A percentile compares a stretch with the other conserved stretches of the same genome.
Conservation (phyloP, 2,113 vertebrate species). For the Podarcis raffonei region DNA sequence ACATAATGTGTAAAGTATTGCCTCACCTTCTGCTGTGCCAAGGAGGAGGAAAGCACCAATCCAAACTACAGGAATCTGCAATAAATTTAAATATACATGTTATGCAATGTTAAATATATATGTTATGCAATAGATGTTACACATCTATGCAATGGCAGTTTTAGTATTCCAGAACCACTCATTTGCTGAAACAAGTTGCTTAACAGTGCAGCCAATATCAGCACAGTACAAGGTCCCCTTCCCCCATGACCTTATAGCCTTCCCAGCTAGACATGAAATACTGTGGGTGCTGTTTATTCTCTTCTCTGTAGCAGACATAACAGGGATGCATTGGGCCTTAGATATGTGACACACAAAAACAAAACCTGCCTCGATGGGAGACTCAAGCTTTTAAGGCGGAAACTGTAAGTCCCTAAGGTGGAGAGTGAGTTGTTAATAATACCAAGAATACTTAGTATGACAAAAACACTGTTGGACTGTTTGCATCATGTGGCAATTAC, state of each 20-base stretch:
- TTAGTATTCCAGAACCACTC: not conserved
- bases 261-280: not conserved
- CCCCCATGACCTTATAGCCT: not conserved
- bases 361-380: too few relatives aligned
- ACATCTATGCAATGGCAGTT: not conserved
- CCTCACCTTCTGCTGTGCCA: constrained; percentile 22
- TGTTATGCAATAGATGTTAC: not conserved
- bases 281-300: not conserved
- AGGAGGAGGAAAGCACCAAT: not conserved
- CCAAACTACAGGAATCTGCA: constrained; percentile 10
- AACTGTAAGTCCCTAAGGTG: too few relatives aligned
- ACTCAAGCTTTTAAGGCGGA: too few relatives aligned
- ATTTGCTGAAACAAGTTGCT: not conserved
- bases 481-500: too few relatives aligned
- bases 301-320: not conserved
- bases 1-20: not conserved
- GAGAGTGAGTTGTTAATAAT: too few relatives aligned
- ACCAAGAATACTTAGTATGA: too few relatives aligned
- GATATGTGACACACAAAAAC: not conserved
- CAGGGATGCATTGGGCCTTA: not conserved
- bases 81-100: not conserved
- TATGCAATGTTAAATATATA: not conserved
- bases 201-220: not conserved
- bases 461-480: too few relatives aligned
- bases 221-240: too few relatives aligned